Conservation (phyloP, 2,113 vertebrate species). For the Hemibagrus wyckioides region DNA sequence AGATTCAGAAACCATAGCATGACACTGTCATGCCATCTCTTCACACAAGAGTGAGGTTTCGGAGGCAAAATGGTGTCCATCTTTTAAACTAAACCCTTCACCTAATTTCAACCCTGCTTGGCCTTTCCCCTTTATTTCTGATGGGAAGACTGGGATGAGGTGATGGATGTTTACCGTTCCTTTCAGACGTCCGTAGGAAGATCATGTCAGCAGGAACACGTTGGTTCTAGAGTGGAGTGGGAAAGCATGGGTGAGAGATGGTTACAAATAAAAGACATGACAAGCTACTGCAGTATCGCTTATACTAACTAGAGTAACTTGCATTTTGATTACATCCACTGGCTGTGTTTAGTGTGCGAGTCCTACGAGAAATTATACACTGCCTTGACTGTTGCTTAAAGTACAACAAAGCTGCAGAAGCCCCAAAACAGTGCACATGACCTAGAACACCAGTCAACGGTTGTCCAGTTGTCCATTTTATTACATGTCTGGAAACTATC, state of each 20-base stretch:
- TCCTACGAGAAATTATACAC: slow-evolving; percentile 59
- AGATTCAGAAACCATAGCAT: slow-evolving; percentile 34
- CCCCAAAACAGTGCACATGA: not conserved
- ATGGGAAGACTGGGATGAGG: slow-evolving; percentile 67
- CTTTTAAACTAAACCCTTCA: slow-evolving; percentile 24
- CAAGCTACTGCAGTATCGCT: slow-evolving; percentile 5
- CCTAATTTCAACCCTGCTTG: not conserved
- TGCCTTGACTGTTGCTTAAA: not conserved
- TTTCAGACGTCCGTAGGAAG: slow-evolving; percentile 97
- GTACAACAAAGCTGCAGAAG: not conserved
- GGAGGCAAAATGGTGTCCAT: not conserved
- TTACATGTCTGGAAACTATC: not conserved
- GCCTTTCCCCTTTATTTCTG: slow-evolving; percentile 60
- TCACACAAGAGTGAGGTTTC: not conserved
- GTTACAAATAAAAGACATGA: slow-evolving; percentile 53
- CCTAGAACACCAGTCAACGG: not conserved
- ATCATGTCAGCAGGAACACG: slow-evolving; percentile 99
- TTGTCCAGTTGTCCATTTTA: slow-evolving; percentile 16
- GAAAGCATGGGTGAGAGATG: slow-evolving; percentile 58
- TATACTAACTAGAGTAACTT: slow-evolving; percentile 25
- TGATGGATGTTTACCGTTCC: slow-evolving; percentile 94
- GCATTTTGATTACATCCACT: slow-evolving; percentile 58
- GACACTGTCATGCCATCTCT: slow-evolving; percentile 15
- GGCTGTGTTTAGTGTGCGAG: slow-evolving; percentile 58
- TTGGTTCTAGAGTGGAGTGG: slow-evolving; percentile 82